Base-by-base conservation (phyloP, 2,888 invertebrate genomes). In the Branchellion lobata region DNA sequence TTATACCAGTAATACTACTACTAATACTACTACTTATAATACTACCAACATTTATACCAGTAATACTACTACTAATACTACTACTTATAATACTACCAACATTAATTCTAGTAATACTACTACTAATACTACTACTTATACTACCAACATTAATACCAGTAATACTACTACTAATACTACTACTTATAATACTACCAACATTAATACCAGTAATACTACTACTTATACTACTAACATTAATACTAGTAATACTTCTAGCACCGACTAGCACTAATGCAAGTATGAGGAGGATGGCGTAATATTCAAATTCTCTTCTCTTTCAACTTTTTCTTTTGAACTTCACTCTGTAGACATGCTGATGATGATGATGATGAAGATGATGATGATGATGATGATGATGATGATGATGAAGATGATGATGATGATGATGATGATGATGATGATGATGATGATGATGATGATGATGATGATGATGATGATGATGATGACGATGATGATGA, bases 331-430 rank as follows among this genome's bases (percentile, higher is more conserved):
- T 51, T 14, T 21, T 51, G 14, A 14, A 51, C 14, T 21, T 51
- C 14, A n/a, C n/a, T n/a, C n/a, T n/a, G n/a, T n/a, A n/a, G n/a
- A n/a, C n/a, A 24, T 29, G 68, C 8, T 29, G 24, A 65, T 29
- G 29, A 11, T 65, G 68, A n/a, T 65, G 71, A 31, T 31, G 33
- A 34, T 76, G 61, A 76, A 57, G 76, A 76, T 29, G 76, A 76
- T 5, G 61, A 76, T 57, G 61, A 57, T 76, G 61, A 57, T 76
- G 76, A 76, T 76, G 76, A 76, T 57, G 77, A 31, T 65, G 65
- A 40, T 65, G 77, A 53, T 53, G 31, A 33, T 76, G 76, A 61
- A 29, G 77, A 31, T 65, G 61, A 18, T 76, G 76, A 76, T 76
- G 76, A 61, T 29, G 76, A 76, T 5, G 61, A 33, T 34, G 71